Base-by-base conservation (phyloP, 2,797 vertebrate species). In the Helostoma temminkii region DNA sequence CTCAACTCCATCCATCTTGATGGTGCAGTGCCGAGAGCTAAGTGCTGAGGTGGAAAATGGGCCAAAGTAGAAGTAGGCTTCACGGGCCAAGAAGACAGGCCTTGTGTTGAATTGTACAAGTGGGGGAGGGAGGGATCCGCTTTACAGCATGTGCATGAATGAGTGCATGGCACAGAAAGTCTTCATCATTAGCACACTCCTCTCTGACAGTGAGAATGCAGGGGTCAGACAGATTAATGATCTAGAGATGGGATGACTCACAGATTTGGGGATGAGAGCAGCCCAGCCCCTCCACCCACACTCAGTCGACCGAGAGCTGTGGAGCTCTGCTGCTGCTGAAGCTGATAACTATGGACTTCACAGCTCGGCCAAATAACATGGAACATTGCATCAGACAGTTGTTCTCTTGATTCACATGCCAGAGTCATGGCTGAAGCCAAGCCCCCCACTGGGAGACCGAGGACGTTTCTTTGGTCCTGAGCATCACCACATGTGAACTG, bases 221-320 rank as follows among this genome's bases (percentile, higher is more conserved):
- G 61, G 64, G 81, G 86, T 89, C 89, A 89, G 89, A 85, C 85
- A 75, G 85, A 89, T 87, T 85, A 83, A 91, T 85, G 87, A 88
- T 90, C 79, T 60, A 45, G 57, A 39, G 74, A 80, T 75, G 76
- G 81, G 84, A 79, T 90, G 89, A 90, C 81, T 90, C 90, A 88
- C 80, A 88, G 78, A 71, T 88, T 80, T 80, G 72, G 79, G 79
- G 79, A 83, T 76, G 78, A 87, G 81, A 82, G 77, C n/a, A 46
- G 70, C 69, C 25, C 75, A 30, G 69, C 68, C 70, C 68, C 83
- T 82, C 71, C 81, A 43, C 79, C 81, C 80, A 78, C 81, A 61
- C 73, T 21, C 63, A 57, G 60, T 54, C 32, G 25, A 60, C 73
- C 78, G 70, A 62, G 80, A 74, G 74, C 56, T 64, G 74, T 62